Base-by-base conservation (phyloP, 1,140 invertebrate species). In the Caenorhabditis briggsae region DNA sequence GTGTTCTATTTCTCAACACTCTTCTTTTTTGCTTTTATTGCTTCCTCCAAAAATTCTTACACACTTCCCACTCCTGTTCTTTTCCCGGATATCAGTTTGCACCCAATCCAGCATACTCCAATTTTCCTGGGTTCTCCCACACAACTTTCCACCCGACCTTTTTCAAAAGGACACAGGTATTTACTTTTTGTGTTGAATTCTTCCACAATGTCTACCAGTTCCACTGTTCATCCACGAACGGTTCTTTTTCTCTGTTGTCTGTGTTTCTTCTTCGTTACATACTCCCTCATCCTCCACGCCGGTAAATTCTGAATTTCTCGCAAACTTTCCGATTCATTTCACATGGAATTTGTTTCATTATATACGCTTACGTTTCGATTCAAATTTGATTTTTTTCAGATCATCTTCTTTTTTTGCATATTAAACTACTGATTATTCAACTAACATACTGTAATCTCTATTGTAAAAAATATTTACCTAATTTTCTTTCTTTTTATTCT, bases 11-110 rank as follows among this genome's bases (percentile, higher is more conserved):
- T 70, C 7, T 46, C 18, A n/a, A 58, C n/a, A 58, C 59, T 8
- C 18, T 61, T 33, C 9, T 33, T 25, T 18, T 23, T 1, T 78
- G 20, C n/a, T 78, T 78, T 53, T 78, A 12, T 50, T 50, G 16
- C 41, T 7, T 5, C 46, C 64, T 3, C 50, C 70, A 78, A 78
- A 16, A 53, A 50, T 12, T 5, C 46, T 78, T 43, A 25, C 23
- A 78, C 70, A 50, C 70, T 18, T 50, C 70, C n/a, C 9, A 2
- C 46, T 20, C 6, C 41, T 5, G 20, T 41, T 25, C 61, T 33
- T 41, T 23, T 46, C 46, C 65, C 70, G 46, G 70, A 78, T 78
- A 78, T 78, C 70, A 78, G 43, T 78, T 78, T 78, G 70, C 70
- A 78, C 70, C 14, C 14, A 18, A 7, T 25, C 2, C 9, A 23